Conservation (phyloP, 2,797 vertebrate genomes). For the Chelonia mydas region DNA sequence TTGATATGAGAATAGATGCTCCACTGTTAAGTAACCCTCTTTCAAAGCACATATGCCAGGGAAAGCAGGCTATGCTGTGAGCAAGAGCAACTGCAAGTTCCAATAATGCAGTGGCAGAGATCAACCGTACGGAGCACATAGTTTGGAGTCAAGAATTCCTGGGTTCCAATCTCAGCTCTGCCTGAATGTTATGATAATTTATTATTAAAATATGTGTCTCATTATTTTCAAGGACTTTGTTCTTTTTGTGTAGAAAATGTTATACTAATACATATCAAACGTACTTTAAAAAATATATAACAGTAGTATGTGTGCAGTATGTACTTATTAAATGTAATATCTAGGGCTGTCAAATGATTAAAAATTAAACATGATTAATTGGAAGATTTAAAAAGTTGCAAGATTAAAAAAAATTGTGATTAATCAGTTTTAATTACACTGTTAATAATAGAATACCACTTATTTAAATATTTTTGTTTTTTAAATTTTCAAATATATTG, state of each 20-base stretch:
- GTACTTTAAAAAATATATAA: not conserved
- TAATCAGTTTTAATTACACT: too few relatives aligned
- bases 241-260: not conserved
- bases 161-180: not conserved
- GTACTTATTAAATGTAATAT: not conserved
- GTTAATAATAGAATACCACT: too few relatives aligned
- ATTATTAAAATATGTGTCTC: not conserved
- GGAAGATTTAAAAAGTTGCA: too few relatives aligned
- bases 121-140: not conserved
- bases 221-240: not conserved
- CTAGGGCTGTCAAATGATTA: too few relatives aligned
- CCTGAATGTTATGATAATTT: not conserved
- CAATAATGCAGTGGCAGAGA: not conserved
- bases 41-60: not conserved
- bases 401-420: too few relatives aligned
- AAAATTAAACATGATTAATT: too few relatives aligned
- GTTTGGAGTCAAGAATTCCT: not conserved
- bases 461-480: too few relatives aligned
- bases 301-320: not conserved
- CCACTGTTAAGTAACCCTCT: not conserved
- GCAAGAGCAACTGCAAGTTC: not conserved
- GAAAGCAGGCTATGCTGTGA: not conserved
- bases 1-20: not conserved
- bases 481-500: too few relatives aligned
- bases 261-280: not conserved